Evolutionary conservation across 2,113 vertebrate genomes (phyloP), one percentile per base, ranked within the genome.

Genomic region (Oceanites oceanicus): DNA sequence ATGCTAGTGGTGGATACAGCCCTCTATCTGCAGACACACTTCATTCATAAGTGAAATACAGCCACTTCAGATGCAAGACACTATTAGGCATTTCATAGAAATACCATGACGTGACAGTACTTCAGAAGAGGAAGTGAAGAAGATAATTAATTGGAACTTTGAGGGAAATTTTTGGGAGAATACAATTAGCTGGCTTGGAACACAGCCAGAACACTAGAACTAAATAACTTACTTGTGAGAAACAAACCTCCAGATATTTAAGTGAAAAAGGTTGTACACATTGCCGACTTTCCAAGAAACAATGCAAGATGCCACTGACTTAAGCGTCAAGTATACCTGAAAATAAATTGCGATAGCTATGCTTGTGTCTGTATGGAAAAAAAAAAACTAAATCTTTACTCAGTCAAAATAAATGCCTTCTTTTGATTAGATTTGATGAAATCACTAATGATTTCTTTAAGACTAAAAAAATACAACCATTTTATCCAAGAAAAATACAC

Each of bases 161-260:
- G 38, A 58, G 50, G 45, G 50, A 89, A 92, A 50, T 47, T 85
- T 89, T 91, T 70, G 45, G 86, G 87, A 85, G 59, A 76, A 59
- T 44, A 50, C 74, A 70, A 96, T 94, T 83, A 92, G 62, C 55
- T 90, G 50, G 32, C 34, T 84, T 94, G 94, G 82, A 95, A 87
- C 17, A 25, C 2, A 0, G 92, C 59, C 89, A 95, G 71, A 86
- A 79, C 27, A 74, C 20, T 42, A 62, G 56, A 53, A 75, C 66
- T 70, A 79, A 77, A 47, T 62, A 85, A 77, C 30, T 62, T 30
- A 36, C 32, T 80, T 70, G 22, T 62, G 34, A 34, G 29, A 83
- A 83, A 79, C 9, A 4, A 78, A 68, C 44, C n/a, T 87, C 8
- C 14, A 91, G 71, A 50, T 50, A 47, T 50, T 77, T 66, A 84